phyloP scores from a whole-genome alignment of 2,888 invertebrate species.

The Eupithecia subumbrata region DNA sequence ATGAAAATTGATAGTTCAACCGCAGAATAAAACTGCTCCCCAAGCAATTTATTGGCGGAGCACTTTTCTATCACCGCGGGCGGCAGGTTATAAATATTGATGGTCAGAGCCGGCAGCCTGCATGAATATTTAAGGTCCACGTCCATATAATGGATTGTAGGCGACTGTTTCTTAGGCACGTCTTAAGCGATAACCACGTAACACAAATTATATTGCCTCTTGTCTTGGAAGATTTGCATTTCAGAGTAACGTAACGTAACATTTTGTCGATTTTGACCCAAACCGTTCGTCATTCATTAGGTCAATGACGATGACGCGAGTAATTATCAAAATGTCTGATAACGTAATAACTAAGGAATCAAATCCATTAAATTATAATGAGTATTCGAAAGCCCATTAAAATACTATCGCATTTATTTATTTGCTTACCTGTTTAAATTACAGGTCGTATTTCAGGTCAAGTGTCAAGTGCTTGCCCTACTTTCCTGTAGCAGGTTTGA shows the following conservation, averaged over 20 bases:
- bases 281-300: slow-evolving; percentile 17
- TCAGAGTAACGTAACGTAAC: slow-evolving; percentile 17
- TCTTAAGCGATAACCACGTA: slow-evolving; percentile 44
- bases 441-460: slow-evolving; percentile 39
- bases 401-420: slow-evolving; percentile 35
- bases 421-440: slow-evolving; percentile 32
- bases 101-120: slow-evolving; percentile 59
- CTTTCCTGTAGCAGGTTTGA: slow-evolving; percentile 35
- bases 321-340: slow-evolving; percentile 10
- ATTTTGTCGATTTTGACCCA: slow-evolving; percentile 18
- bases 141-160: slow-evolving; percentile 59
- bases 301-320: slow-evolving; percentile 24
- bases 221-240: slow-evolving; percentile 39
- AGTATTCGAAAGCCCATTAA: slow-evolving; percentile 25
- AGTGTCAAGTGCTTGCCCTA: slow-evolving; percentile 41
- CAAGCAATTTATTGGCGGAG: slow-evolving; percentile 56
- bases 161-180: slow-evolving; percentile 57
- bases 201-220: slow-evolving; percentile 43
- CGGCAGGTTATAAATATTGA: slow-evolving; percentile 71
- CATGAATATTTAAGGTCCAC: slow-evolving; percentile 70
- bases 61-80: slow-evolving; percentile 62
- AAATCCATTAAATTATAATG: slow-evolving; percentile 18
- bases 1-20: slow-evolving; percentile 42
- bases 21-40: slow-evolving; percentile 45
- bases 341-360: slow-evolving; percentile 1